Evolutionary conservation across 64 coral and sea anemone species (phyloP).

Genomic region (Catalaphyllia jardinei): DNA sequence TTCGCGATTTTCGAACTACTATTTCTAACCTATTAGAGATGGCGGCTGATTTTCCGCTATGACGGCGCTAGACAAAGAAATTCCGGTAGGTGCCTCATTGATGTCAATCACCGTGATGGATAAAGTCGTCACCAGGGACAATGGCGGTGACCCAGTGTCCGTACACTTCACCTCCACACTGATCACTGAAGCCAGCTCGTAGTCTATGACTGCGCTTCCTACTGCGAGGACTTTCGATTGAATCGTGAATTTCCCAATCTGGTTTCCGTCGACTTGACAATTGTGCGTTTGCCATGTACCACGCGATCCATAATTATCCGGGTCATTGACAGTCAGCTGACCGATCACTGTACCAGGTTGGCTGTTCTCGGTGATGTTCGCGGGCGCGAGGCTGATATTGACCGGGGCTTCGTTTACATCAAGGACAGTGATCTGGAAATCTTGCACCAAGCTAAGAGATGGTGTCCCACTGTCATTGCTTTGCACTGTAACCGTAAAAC

Average conservation of each 20-base stretch:
- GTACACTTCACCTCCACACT: slow-evolving; percentile 57
- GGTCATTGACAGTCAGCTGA: slow-evolving; percentile 62
- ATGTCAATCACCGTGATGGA: slow-evolving; percentile 61
- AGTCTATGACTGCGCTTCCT: slow-evolving; percentile 51
- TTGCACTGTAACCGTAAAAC: slow-evolving; percentile 52
- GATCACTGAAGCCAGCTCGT: slow-evolving; percentile 29
- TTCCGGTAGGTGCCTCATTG: slow-evolving; percentile 68
- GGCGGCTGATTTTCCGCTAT: slow-evolving; percentile 64
- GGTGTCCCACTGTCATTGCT: slow-evolving; percentile 56
- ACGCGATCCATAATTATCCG: slow-evolving; percentile 63
- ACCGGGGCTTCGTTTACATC: slow-evolving; percentile 80
- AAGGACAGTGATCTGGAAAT: slow-evolving; percentile 45
- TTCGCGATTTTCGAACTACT: not conserved
- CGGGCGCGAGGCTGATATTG: slow-evolving; percentile 47
- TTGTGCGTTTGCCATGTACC: slow-evolving; percentile 59
- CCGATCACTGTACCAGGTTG: slow-evolving; percentile 67
- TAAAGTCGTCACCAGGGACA: slow-evolving; percentile 39
- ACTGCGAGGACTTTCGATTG: slow-evolving; percentile 33
- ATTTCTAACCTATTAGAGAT: slow-evolving; percentile 54
- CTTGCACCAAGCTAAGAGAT: slow-evolving; percentile 7
- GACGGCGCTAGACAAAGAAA: slow-evolving; percentile 60
- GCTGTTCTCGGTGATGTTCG: slow-evolving; percentile 71
- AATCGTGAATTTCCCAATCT: slow-evolving; percentile 66
- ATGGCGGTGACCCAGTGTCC: slow-evolving; percentile 49
- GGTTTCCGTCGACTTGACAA: slow-evolving; percentile 49